Evolutionary conservation across 2,797 vertebrate genomes (phyloP).

Genomic region (Spinus pinus): DNA sequence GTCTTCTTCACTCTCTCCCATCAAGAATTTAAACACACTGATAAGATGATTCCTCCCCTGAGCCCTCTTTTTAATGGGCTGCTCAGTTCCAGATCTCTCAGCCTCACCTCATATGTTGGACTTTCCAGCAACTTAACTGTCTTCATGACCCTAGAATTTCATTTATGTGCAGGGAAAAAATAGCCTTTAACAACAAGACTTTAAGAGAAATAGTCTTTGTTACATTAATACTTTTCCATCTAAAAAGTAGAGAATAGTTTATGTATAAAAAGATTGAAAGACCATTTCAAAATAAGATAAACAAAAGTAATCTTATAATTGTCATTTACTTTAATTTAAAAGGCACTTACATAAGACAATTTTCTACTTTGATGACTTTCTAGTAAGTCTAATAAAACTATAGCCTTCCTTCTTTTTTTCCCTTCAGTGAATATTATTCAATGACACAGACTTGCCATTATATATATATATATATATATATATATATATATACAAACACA

Average conservation of each 20-base stretch:
- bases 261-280: neutral
- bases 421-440: neutral
- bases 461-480: too few species aligned
- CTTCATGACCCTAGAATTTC: neutral
- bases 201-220: neutral
- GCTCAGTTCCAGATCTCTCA: neutral
- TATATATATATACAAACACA: neutral
- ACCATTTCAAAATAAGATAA: neutral
- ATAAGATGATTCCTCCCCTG: neutral
- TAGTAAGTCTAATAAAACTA: neutral
- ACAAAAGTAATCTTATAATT: neutral
- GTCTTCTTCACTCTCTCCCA: neutral
- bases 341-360: neutral
- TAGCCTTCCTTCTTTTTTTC: neutral
- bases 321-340: neutral
- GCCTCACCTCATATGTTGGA: rapidly evolving
- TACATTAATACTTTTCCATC: neutral
- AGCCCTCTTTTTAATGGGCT: neutral
- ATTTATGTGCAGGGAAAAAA: neutral
- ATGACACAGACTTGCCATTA: neutral
- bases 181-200: neutral
- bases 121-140: neutral
- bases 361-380: neutral
- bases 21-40: neutral
- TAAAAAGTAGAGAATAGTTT: neutral